phyloP scores from a whole-genome alignment of 2,113 vertebrate genomes.

The Crocuta crocuta region DNA sequence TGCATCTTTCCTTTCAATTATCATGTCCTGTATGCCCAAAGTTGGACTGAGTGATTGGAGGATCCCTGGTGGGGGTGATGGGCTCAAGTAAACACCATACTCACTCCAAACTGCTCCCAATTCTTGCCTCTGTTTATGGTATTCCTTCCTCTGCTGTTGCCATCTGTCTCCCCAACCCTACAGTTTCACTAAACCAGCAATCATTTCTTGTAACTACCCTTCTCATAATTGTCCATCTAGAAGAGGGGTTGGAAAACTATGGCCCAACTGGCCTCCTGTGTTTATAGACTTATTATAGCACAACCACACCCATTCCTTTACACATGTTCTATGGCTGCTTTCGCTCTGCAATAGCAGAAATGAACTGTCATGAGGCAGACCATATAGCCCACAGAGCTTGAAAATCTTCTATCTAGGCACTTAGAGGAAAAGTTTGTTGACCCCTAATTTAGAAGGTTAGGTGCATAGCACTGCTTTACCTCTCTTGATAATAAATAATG shows the following conservation, averaged over 20 bases:
- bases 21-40: background rate
- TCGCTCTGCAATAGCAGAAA: background rate
- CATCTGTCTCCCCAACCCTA: background rate
- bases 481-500: background rate
- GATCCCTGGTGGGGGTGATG: rapidly evolving
- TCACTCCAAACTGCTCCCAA: background rate
- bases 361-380: background rate
- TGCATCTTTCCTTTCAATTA: background rate
- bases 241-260: background rate
- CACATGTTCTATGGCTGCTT: background rate
- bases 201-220: background rate
- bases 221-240: background rate
- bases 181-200: background rate
- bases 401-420: background rate
- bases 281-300: background rate
- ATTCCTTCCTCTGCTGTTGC: background rate
- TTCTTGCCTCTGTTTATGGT: background rate
- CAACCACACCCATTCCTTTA: background rate
- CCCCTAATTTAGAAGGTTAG: background rate
- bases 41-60: background rate
- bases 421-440: background rate
- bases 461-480: background rate
- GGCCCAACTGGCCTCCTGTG: background rate
- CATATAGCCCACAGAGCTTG: background rate
- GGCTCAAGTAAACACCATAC: background rate